Evolutionary conservation across 1,140 invertebrate genomes (phyloP).

Genomic region (Batillaria attramentaria): DNA sequence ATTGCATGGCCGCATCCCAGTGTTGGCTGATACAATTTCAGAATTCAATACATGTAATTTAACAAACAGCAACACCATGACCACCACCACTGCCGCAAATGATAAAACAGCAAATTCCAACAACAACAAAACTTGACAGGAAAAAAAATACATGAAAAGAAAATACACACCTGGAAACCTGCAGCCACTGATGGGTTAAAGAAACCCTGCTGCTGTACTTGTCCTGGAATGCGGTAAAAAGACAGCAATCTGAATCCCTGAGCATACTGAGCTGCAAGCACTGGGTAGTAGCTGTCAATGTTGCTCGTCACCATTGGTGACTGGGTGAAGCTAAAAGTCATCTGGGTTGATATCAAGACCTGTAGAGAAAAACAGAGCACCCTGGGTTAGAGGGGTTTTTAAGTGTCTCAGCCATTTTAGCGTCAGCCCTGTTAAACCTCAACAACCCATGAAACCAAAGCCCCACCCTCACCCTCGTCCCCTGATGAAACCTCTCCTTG

Average conservation of each 20-base stretch:
- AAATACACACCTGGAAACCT: constrained; percentile 15
- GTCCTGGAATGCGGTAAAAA: constrained; percentile 46
- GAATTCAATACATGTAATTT: too few species aligned
- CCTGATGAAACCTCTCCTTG: too few species aligned
- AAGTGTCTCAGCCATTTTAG: not conserved
- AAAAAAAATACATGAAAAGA: not conserved
- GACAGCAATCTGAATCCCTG: constrained; percentile 41
- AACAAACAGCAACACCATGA: too few species aligned
- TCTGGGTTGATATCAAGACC: constrained; percentile 33
- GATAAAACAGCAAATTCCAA: too few species aligned
- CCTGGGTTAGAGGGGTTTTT: not conserved
- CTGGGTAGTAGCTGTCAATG: constrained; percentile 47
- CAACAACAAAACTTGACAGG: too few species aligned
- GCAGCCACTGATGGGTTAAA: constrained; percentile 3
- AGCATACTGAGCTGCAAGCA: constrained; percentile 35
- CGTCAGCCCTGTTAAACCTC: not conserved
- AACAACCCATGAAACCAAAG: not conserved
- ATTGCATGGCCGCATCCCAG: too few species aligned
- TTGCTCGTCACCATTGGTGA: constrained; percentile 40
- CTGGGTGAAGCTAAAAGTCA: constrained; percentile 24
- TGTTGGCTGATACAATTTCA: too few species aligned
- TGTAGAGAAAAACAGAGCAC: not conserved
- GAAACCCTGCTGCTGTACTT: not conserved
- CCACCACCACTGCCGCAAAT: too few species aligned
- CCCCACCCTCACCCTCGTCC: too few species aligned